Evolutionary conservation across 2,888 invertebrate species (phyloP).

Genomic region (Heliconius cydno): DNA sequence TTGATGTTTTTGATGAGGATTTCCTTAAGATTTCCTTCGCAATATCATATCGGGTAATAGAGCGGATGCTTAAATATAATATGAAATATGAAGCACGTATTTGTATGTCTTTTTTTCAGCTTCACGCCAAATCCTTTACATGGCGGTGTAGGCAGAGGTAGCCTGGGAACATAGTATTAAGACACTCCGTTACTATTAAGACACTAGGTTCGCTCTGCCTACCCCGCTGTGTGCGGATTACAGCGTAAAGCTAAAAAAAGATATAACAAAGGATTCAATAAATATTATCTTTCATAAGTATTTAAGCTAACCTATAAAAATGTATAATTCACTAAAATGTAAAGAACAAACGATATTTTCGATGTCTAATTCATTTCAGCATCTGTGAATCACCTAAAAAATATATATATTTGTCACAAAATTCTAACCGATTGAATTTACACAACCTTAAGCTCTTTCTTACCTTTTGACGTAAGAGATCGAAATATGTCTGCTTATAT

Average conservation of each 20-base stretch:
- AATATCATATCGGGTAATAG: not conserved
- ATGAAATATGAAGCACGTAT: too few species aligned
- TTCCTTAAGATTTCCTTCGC: conserved; percentile 9
- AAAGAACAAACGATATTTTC: not conserved
- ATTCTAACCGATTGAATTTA: conserved; percentile 13
- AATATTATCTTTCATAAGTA: not conserved
- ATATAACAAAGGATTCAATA: too few species aligned
- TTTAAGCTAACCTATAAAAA: not conserved
- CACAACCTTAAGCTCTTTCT: conserved; percentile 15
- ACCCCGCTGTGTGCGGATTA: too few species aligned
- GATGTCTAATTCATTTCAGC: not conserved
- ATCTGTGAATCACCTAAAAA: not conserved
- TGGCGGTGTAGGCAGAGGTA: not conserved
- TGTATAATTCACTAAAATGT: not conserved
- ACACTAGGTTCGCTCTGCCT: too few species aligned
- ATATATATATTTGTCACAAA: conserved; percentile 2
- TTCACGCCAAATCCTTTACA: not conserved
- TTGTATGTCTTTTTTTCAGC: not conserved
- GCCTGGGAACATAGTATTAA: not conserved
- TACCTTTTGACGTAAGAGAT: conserved; percentile 10
- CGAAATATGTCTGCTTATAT: conserved; percentile 8
- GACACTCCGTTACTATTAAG: not conserved
- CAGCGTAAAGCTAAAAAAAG: too few species aligned
- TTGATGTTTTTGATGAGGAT: conserved; percentile 23
- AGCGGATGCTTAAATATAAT: conserved; percentile 1